Evolutionary conservation across 2,113 vertebrate species (phyloP).

Genomic region (Psophia crepitans): DNA sequence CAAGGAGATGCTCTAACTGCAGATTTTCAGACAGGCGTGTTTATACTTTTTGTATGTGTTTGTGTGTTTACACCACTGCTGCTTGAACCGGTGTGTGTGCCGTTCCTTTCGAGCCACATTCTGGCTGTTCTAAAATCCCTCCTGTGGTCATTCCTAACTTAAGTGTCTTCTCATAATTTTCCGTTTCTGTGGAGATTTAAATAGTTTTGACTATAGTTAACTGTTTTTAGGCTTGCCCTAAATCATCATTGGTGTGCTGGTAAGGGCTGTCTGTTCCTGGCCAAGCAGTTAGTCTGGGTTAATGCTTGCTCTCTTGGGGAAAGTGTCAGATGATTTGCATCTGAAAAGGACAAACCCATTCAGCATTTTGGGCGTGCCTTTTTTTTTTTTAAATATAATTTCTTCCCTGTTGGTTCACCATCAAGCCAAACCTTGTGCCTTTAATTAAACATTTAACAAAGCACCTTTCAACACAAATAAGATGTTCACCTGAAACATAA

Average conservation of each 20-base stretch:
- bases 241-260: not conserved
- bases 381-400: too few species aligned
- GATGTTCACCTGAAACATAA: not conserved
- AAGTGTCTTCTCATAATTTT: not conserved
- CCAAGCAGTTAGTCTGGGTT: not conserved
- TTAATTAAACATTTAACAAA: not conserved
- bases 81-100: not conserved
- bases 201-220: not conserved
- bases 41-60: not conserved
- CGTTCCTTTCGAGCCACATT: not conserved
- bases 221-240: not conserved
- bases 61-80: not conserved
- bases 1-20: not conserved
- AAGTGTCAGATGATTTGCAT: not conserved
- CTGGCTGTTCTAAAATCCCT: not conserved
- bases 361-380: not conserved
- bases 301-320: not conserved
- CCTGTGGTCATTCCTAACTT: not conserved
- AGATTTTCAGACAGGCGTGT: not conserved
- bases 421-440: not conserved
- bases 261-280: not conserved
- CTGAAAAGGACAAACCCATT: not conserved
- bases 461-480: not conserved
- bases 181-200: not conserved
- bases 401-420: not conserved